These are phyloP conservation scores for Caenorhabditis afra DNA, from an alignment of 2,888 invertebrate species.

Conservation along the genomic window DNA sequence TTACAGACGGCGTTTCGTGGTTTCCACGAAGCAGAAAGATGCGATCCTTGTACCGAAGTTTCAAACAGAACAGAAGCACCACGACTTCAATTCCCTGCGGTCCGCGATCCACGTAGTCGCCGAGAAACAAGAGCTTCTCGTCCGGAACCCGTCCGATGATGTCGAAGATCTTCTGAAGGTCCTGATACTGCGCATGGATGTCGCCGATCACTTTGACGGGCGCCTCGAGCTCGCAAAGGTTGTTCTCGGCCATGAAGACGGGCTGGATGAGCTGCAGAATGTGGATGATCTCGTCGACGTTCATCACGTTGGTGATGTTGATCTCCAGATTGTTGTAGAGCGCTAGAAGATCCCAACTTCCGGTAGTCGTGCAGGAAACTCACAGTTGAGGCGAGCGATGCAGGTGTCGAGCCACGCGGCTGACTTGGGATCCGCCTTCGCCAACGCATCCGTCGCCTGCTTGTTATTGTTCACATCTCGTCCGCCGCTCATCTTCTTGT, in stretches of 20 bases:
- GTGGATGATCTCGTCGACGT: conserved; percentile 64
- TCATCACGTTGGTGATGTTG: conserved; percentile 64
- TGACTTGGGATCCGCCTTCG: too few relatives aligned
- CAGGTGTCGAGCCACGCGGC: conserved; percentile 67
- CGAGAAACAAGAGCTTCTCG: conserved; percentile 70
- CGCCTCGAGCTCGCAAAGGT: conserved; percentile 69
- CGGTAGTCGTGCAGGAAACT: conserved; percentile 9
- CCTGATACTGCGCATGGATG: conserved; percentile 74
- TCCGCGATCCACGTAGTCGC: conserved; percentile 76
- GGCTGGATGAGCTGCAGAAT: conserved; percentile 53
- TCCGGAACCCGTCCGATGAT: conserved; percentile 73
- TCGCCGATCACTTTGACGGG: conserved; percentile 75
- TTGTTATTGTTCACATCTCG: too few relatives aligned
- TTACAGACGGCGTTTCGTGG: conserved; percentile 75
- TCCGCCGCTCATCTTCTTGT: too few relatives aligned
- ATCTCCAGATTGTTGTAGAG: conserved; percentile 60
- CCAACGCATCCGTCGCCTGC: too few relatives aligned
- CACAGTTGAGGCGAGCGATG: conserved; percentile 63
- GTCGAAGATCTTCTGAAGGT: conserved; percentile 73
- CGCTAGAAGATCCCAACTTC: conserved; percentile 11
- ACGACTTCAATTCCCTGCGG: conserved; percentile 73
- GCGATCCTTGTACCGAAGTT: conserved; percentile 70
- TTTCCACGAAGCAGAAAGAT: conserved; percentile 73
- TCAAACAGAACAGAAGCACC: conserved; percentile 68
- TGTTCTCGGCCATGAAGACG: conserved; percentile 67